Base-by-base conservation (phyloP, 2,888 invertebrate species). In the Caenorhabditis sp. region DNA sequence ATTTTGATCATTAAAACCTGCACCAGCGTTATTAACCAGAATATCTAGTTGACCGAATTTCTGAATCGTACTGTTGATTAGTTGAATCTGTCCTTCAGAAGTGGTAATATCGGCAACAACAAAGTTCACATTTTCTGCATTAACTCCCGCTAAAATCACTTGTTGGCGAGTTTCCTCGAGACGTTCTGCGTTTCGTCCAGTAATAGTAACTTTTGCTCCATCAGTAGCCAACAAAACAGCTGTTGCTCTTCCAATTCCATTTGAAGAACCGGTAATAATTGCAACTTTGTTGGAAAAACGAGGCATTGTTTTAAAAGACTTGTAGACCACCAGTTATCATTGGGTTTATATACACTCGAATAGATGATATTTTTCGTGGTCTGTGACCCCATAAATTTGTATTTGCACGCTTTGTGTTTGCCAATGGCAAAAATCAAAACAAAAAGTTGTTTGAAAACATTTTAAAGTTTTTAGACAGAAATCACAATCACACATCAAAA, bases 161-260 rank as follows among this genome's bases (percentile, higher is more conserved):
- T 21, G 3, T 52, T 52, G 52, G 3, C 52, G 8, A 2, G 52
- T 52, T 23, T 52, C 58, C 14, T 61, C 25, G 8, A 61, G 17
- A n/a, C 52, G n/a, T 26, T 61, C 31, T 17, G 26, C 61, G 27
- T 52, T 61, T 50, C 61, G 49, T 50, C 61, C 61, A 23, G 61
- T 61, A 31, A 61, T 61, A 25, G 61, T 61, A 14, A 61, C 61
- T 27, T 61, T 61, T 36, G 61, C 61, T 8, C 61, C 61, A 43
- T 61, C 61, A 17, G 21, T 49, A 5, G 61, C 61, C 8, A 58
- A 36, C 1, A 58, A 20, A 38, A 58, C 20, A 38, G 58, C 58
- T 20, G 58, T 58, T 36, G 58, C 58, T 58, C 58, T 31, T 36
- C 58, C 58, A 14, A 58, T 58, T 58, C 58, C 58, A 58, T 58